These are phyloP conservation scores for Marmota monax DNA, from an alignment of 2,113 vertebrate genomes.

Conservation along the genomic window DNA sequence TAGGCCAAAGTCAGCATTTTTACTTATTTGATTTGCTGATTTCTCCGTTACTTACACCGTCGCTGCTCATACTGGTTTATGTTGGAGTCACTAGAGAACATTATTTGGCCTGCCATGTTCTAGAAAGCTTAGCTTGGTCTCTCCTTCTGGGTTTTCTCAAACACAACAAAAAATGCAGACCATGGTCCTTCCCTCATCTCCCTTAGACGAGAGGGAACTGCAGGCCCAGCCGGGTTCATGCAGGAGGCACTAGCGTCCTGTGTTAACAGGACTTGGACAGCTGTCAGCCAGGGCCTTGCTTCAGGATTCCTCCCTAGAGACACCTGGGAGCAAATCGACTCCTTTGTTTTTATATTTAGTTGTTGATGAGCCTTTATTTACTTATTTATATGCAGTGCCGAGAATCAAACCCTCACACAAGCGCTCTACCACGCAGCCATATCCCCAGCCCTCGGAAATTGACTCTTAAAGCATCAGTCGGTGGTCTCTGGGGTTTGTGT, in stretches of 20 bases:
- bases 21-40: conserved; percentile 70
- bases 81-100: conserved; percentile 76
- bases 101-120: conserved; percentile 73
- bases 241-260: no score
- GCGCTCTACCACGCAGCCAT: no score
- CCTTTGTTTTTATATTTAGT: not conserved
- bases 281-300: not conserved
- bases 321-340: conserved; percentile 77
- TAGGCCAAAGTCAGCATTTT: conserved; percentile 69
- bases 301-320: conserved; percentile 64
- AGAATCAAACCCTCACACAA: no score
- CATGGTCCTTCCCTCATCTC: not conserved
- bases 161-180: conserved; percentile 52
- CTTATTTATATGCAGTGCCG: no score
- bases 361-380: no score
- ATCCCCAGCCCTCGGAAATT: conserved; percentile 42
- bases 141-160: conserved; percentile 71
- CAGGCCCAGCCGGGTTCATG: rapidly evolving
- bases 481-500: conserved; percentile 78
- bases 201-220: not conserved
- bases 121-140: conserved; percentile 69
- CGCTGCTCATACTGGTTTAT: conserved; percentile 72
- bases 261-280: no score
- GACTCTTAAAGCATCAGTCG: conserved; percentile 78
- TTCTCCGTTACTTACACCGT: conserved; percentile 77